A percentile compares a stretch with the other conserved stretches of the same genome.
These are phyloP conservation scores for Zophobas atratus DNA, from an alignment of 1,140 invertebrate species.

Conservation along the genomic window DNA sequence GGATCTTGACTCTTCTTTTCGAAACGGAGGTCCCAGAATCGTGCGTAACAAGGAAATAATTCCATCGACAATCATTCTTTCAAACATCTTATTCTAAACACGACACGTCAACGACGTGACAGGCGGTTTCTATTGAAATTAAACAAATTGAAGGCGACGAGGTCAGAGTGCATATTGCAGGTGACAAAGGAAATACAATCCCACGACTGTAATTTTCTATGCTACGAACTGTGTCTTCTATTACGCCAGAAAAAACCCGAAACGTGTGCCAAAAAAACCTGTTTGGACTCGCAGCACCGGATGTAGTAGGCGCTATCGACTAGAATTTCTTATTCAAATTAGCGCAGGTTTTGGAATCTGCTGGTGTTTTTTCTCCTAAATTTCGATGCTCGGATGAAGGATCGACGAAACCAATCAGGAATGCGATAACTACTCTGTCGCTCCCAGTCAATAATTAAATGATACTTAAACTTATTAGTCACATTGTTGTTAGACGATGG, in stretches of 20 bases:
- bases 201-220: constrained; percentile 30
- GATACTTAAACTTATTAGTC: constrained; percentile 13
- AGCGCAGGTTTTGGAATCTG: constrained; percentile 2
- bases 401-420: constrained; percentile 27
- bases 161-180: constrained; percentile 27
- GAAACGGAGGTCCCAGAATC: neutral
- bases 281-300: neutral
- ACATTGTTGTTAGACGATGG: constrained; percentile 5
- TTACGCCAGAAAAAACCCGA: constrained; percentile 11
- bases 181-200: constrained; percentile 34
- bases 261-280: constrained; percentile 13
- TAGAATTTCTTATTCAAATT: constrained; percentile 5
- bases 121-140: constrained; percentile 42
- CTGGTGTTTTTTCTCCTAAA: neutral
- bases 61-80: constrained; percentile 31
- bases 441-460: constrained; percentile 23
- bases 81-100: constrained; percentile 39
- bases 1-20: constrained; percentile 14
- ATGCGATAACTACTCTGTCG: constrained; percentile 22
- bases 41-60: constrained; percentile 45
- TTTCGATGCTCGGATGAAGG: constrained; percentile 5
- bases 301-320: neutral
- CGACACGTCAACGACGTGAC: constrained; percentile 39
- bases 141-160: constrained; percentile 44
- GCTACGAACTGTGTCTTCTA: neutral